Base-by-base conservation (phyloP, 2,797 vertebrate species). In the Rhinatrema bivittatum region DNA sequence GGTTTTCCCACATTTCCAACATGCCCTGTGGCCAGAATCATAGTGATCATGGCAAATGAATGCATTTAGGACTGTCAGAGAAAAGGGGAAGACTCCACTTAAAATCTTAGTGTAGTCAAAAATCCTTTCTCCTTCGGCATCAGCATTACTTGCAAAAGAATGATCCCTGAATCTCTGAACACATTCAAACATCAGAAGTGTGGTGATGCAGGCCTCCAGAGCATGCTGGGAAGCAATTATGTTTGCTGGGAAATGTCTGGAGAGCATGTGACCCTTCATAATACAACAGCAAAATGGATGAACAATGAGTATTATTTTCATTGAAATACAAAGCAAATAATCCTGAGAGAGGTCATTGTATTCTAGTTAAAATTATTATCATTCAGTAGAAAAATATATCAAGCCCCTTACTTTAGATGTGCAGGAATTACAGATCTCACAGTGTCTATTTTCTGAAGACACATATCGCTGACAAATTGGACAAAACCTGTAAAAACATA, bases 361-460 rank as follows among this genome's bases (percentile, higher is more conserved):
- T 17, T 39, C 20, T 2, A 27, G 6, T n/a, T 41, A 13, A 50
- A 48, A 36, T 3, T 13, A 7, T 18, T 5, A 33, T 3, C 6
- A 8, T 44, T 9, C 36, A 38, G 42, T 3, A 32, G 37, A 7
- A 3, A 9, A 31, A 13, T 19, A 16, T 15, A 16, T 7, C 28
- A 2, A 26, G 9, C 3, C 13, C 7, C 7, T 9, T 83, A 98
- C 94, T 88, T 98, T 98, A 14, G 95, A 98, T 0, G 94, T 89
- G 46, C 93, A 98, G 3, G 76, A 54, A 32, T 87, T 70, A 57
- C 95, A 98, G 31, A 76, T 68, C 2, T 78, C 47, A 39, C 95
- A 98, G 71, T 98, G 95, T 12, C 77, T 87, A 68, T 98, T 98
- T 57, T 77, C 80, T 28, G 70, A 67, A 18, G 82, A 87, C 32